These are phyloP conservation scores for Drosophila kanekoi DNA, from an alignment of 2,888 invertebrate species.

Conservation along the genomic window DNA sequence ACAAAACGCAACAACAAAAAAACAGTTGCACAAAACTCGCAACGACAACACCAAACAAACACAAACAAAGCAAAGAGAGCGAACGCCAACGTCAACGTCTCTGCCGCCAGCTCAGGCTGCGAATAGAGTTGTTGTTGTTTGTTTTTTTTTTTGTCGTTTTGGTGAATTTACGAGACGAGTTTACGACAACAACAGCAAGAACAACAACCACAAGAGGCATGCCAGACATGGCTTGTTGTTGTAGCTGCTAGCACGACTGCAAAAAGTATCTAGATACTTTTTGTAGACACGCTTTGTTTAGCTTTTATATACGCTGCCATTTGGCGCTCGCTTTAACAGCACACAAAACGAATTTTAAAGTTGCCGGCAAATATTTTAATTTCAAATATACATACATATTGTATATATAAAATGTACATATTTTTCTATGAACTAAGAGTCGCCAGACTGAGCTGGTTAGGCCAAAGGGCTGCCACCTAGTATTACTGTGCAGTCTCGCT, in stretches of 20 bases:
- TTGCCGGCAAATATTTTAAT: slow-evolving; percentile 48
- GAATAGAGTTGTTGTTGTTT: slow-evolving; percentile 45
- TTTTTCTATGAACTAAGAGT: slow-evolving; percentile 24
- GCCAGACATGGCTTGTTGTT: slow-evolving; percentile 53
- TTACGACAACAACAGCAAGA: slow-evolving; percentile 39
- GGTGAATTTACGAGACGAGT: slow-evolving; percentile 66
- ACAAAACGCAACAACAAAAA: slow-evolving; percentile 29
- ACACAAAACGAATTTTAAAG: slow-evolving; percentile 27
- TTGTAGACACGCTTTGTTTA: slow-evolving; percentile 41
- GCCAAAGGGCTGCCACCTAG: slow-evolving; percentile 42
- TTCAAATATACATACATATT: slow-evolving; percentile 28
- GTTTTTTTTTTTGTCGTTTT: slow-evolving; percentile 43
- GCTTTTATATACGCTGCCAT: slow-evolving; percentile 34
- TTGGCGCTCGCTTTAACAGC: slow-evolving; percentile 39
- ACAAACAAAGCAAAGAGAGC: slow-evolving; percentile 54
- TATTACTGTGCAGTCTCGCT: slow-evolving; percentile 9
- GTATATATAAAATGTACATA: slow-evolving; percentile 2
- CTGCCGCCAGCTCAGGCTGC: slow-evolving; percentile 62
- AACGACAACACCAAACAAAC: slow-evolving; percentile 47
- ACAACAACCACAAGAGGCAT: slow-evolving; percentile 15
- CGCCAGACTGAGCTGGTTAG: slow-evolving; percentile 4
- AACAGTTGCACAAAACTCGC: slow-evolving; percentile 41
- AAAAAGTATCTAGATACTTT: slow-evolving; percentile 70
- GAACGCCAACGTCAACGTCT: slow-evolving; percentile 28
- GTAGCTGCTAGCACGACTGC: slow-evolving; percentile 36